A percentile compares a stretch with the other conserved stretches of the same genome.
Evolutionary conservation across 2,113 vertebrate genomes (phyloP).

Genomic region (Hemichromis elongatus): DNA sequence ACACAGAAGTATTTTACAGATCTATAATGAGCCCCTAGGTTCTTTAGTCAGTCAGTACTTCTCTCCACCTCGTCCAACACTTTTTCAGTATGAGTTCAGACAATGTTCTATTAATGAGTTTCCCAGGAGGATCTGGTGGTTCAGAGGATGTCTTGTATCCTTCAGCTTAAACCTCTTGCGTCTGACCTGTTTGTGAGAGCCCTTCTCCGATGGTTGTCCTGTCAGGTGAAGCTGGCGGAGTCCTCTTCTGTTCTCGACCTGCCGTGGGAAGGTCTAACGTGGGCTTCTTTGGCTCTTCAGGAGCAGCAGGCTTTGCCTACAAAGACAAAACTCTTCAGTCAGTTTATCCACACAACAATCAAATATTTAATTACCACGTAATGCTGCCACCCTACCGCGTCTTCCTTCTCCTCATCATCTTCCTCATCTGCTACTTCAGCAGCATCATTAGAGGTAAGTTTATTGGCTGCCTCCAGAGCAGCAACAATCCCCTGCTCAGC

Average conservation of each 20-base stretch:
- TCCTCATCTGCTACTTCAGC: conserved; percentile 68
- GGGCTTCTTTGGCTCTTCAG: conserved; percentile 51
- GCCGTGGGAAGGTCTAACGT: conserved; percentile 32
- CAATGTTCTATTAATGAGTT: neutral
- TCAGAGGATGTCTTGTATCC: neutral
- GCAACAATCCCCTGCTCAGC: conserved; percentile 74
- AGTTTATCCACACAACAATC: neutral
- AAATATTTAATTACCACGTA: too few species aligned
- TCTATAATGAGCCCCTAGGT: neutral
- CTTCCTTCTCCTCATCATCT: conserved; percentile 68
- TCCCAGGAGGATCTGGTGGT: neutral
- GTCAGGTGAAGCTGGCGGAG: conserved; percentile 56
- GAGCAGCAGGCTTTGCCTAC: conserved; percentile 28
- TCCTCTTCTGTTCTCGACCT: conserved; percentile 19
- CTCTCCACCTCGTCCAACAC: neutral
- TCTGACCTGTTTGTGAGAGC: conserved; percentile 58
- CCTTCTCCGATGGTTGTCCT: conserved; percentile 12
- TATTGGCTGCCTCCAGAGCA: conserved; percentile 80
- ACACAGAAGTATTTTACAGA: neutral
- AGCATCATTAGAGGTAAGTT: conserved; percentile 73
- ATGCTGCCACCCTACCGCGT: conserved; percentile 37
- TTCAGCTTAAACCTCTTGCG: neutral
- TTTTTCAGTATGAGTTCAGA: neutral
- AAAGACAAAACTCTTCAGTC: neutral
- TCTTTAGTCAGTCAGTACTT: neutral